Conservation (phyloP, 1,140 invertebrate species). For the Drosophila hydei region DNA sequence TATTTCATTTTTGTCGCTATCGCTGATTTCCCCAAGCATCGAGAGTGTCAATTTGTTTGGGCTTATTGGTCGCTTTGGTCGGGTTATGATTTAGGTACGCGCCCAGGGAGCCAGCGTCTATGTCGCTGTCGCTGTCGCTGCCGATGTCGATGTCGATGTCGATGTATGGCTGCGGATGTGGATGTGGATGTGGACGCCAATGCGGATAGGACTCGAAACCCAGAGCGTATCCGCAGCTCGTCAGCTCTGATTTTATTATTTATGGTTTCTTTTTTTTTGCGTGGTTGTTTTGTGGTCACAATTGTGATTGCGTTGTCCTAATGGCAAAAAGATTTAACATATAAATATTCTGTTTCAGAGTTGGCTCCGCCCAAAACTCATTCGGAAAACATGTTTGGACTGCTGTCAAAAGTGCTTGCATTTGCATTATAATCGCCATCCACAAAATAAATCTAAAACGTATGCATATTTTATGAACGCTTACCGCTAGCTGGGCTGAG, state of each 20-base stretch:
- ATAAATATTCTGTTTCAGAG: slow-evolving; percentile 63
- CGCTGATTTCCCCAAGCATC: slow-evolving; percentile 73
- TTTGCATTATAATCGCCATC: slow-evolving; percentile 77
- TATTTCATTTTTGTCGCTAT: slow-evolving; percentile 55
- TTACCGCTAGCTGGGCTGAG: slow-evolving; percentile 13
- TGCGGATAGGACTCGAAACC: slow-evolving; percentile 38
- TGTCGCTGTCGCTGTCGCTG: slow-evolving; percentile 19
- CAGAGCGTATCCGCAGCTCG: slow-evolving; percentile 32
- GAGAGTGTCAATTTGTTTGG: slow-evolving; percentile 72
- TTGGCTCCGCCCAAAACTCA: slow-evolving; percentile 16
- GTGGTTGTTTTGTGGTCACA: slow-evolving; percentile 39
- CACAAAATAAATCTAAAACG: slow-evolving; percentile 73
- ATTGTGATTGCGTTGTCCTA: slow-evolving; percentile 45
- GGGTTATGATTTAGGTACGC: slow-evolving; percentile 74
- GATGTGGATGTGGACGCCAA: slow-evolving; percentile 1
- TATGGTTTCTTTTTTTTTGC: slow-evolving; percentile 37
- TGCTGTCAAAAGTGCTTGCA: slow-evolving; percentile 72
- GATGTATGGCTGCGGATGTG: slow-evolving; percentile 16
- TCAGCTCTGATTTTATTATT: slow-evolving; percentile 77
- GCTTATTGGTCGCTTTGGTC: slow-evolving; percentile 57
- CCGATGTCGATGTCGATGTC: slow-evolving; percentile 25
- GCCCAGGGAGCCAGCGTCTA: slow-evolving; percentile 36
- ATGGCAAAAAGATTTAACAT: slow-evolving; percentile 70
- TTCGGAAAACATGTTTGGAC: slow-evolving; percentile 52
- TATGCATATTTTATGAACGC: slow-evolving; percentile 69